Base-by-base conservation (phyloP, 2,797 vertebrate genomes). In the Typhlichthys eigenmanni region DNA sequence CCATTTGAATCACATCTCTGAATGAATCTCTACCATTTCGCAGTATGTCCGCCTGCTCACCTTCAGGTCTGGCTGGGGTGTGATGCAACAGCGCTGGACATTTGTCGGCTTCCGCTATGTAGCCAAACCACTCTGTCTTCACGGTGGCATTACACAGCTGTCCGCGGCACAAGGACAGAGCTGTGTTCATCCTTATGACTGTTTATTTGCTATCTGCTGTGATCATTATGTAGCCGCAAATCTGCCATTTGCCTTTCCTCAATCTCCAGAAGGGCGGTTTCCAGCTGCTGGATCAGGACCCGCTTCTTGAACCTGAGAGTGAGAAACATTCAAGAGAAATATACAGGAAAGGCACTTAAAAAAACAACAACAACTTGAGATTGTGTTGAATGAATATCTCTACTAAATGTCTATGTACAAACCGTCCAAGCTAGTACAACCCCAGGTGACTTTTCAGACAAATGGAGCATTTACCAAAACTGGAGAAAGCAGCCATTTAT, bases 261-360 rank as follows among this genome's bases (percentile, higher is more conserved):
- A 78, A 97, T 84, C 74, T 94, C 93, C 38, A 94, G 88, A 58
- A 99, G 93, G 69, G 92, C 87, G 58, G 82, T 88, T 90, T 99
- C 97, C 88, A 99, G 91, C 88, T 96, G 95, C 90, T 98, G 96
- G 92, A 99, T 98, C 93, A 99, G 93, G 38, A 98, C 93, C 75
- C 95, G 93, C 89, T 98, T 98, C 93, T 98, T 99, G 92, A 99
- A 99, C 92, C 98, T 99, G 2, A 5, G 13, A 48, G 88, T 58
- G 72, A 63, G 69, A 75, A 66, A 52, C 9, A 24, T 0, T 19
- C 34, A 58, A 47, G 10, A 55, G 6, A 57, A 55, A 29, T 29
- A 1, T 49, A 14, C 45, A 3, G 43, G 4, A 54, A 48, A 16
- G 29, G 47, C 34, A 19, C 7, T 43, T 9, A 43, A 5, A 55